A percentile compares a stretch with the other conserved stretches of the same genome.
Evolutionary conservation across 2,797 vertebrate species (phyloP).

Genomic region (Glyptemys insculpta): DNA sequence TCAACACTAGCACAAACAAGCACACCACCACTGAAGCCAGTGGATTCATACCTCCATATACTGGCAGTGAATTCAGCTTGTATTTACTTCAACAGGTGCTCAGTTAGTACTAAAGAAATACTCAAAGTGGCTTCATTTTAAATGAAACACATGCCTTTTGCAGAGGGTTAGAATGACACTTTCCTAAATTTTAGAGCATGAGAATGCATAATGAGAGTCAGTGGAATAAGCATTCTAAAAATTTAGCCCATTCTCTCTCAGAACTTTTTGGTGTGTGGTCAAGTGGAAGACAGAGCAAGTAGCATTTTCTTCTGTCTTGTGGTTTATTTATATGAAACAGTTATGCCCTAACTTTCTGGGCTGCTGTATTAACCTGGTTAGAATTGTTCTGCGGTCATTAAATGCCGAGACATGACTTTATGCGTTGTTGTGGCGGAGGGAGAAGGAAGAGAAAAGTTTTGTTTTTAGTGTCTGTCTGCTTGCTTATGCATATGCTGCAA

Average conservation of each 20-base stretch:
- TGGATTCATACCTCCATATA: not conserved
- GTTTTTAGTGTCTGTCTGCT: not conserved
- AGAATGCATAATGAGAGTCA: conserved; percentile 10
- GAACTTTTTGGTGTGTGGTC: not conserved
- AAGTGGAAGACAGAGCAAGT: not conserved
- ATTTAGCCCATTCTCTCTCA: not conserved
- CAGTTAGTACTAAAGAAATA: not conserved
- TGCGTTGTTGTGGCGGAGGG: not conserved
- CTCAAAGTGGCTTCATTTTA: not conserved
- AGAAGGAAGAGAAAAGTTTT: not conserved
- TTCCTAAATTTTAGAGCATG: not conserved
- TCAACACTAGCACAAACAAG: not conserved
- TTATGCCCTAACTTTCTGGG: not conserved
- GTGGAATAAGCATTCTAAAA: conserved; percentile 3
- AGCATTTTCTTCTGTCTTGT: not conserved
- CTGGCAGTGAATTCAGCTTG: not conserved
- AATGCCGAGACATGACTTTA: not conserved
- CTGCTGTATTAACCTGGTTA: not conserved
- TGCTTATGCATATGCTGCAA: not conserved
- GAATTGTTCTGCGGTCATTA: not conserved
- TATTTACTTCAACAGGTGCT: not conserved
- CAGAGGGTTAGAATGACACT: not conserved
- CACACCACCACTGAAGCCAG: not conserved
- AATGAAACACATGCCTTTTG: not conserved
- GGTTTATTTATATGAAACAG: not conserved